A percentile compares a stretch with the other conserved stretches of the same genome.
These are phyloP conservation scores for Hippoglossus hippoglossus DNA, from an alignment of 2,797 vertebrate species.

Conservation along the genomic window DNA sequence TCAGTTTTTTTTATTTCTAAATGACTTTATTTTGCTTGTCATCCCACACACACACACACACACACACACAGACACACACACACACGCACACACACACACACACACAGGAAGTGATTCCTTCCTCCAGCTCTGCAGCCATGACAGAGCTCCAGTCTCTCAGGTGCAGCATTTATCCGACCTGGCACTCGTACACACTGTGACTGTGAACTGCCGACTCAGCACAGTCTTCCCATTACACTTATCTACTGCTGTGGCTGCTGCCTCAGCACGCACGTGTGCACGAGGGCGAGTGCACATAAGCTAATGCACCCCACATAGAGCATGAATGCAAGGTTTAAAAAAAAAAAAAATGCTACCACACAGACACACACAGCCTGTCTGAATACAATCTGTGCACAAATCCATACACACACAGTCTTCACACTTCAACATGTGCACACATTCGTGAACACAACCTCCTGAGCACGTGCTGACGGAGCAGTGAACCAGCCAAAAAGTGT, in stretches of 20 bases:
- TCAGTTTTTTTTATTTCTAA: too few relatives aligned
- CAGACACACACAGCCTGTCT: constrained; percentile 13
- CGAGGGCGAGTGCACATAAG: not conserved
- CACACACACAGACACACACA: not conserved
- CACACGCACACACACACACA: constrained; percentile 14
- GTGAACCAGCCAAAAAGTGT: constrained; percentile 33
- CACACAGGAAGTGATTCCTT: constrained; percentile 22
- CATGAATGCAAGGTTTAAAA: not conserved
- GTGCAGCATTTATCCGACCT: constrained; percentile 51
- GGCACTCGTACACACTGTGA: constrained; percentile 49
- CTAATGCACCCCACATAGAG: constrained; percentile 17
- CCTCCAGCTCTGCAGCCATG: constrained; percentile 26
- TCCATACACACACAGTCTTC: not conserved
- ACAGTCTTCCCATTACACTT: constrained; percentile 62
- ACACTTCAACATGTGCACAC: not conserved
- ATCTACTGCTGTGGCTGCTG: constrained; percentile 59
- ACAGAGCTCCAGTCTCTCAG: constrained; percentile 52
- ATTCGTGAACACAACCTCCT: constrained; percentile 1
- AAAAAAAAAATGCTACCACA: not conserved
- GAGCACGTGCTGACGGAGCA: constrained; percentile 36
- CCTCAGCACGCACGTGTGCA: constrained; percentile 44
- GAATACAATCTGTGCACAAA: constrained; percentile 1
- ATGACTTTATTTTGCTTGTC: too few relatives aligned
- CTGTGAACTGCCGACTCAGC: constrained; percentile 63
- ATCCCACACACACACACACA: too few relatives aligned